Evolutionary conservation across 2,113 vertebrate genomes (phyloP), one percentile per base, ranked within the genome.

Genomic region (Apodemus sylvaticus): DNA sequence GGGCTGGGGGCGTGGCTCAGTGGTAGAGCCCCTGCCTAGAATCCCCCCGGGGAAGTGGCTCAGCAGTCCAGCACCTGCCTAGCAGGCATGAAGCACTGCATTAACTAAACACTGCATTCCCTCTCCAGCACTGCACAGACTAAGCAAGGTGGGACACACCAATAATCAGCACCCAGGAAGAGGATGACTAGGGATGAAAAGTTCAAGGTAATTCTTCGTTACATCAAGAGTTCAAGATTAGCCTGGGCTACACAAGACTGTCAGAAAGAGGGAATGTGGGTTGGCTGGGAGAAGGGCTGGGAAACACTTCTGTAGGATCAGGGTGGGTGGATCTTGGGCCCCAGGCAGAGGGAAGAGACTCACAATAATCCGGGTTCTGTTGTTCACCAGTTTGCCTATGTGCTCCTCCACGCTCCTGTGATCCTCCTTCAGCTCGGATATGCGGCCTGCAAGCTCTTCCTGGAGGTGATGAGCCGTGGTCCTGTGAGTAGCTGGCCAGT

Each of bases 351-450:
- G 85, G 24, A 22, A 2, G 0, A 53, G 24, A 98, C 99, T 98
- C 95, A 99, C 99, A 0, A 98, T 96, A 3, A 99, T 99, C 68
- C 99, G 98, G 62, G 98, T 99, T 94, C 98, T 99, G 97, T 99
- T 99, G 98, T 99, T 99, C 60, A 98, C 98, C 97, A 99, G 98
- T 95, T 98, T 99, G 98, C 97, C 99, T 13, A 99, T 98, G 13
- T 99, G 98, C 71, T 99, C 98, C 1, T 99, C 99, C 96, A 99
- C 96, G 86, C 98, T 98, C 82, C 93, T 98, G 94, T 98, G 98
- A 86, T 98, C 98, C 90, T 97, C 98, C 90, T 99, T 98, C 93
- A 99, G 79, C n/a, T 98, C 97, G 0, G 99, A 99, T 94, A 99
- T 97, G 94, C 98, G 96, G 71, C 97, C 97, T 1, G 99, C 98